phyloP scores from a whole-genome alignment of 2,113 vertebrate species.

The Tinamus guttatus region DNA sequence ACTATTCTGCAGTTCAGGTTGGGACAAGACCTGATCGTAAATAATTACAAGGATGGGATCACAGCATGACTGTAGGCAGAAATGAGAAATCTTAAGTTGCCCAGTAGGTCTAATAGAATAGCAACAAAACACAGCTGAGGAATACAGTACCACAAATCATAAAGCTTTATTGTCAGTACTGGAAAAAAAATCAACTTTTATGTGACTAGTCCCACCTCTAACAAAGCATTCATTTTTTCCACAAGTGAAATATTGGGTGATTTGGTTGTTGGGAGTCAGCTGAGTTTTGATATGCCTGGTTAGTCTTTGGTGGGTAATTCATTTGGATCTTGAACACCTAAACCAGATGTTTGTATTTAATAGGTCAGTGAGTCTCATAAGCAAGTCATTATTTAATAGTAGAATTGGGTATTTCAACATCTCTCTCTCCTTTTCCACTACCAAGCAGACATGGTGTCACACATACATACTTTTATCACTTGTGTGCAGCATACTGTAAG shows the following conservation, averaged over 20 bases:
- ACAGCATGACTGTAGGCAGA: neutral
- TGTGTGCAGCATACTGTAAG: constrained; percentile 47
- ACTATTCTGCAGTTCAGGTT: neutral
- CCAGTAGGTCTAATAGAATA: neutral
- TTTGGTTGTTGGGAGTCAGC: constrained; percentile 10
- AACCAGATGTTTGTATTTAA: constrained; percentile 73
- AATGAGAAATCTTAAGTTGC: neutral
- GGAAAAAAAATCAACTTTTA: constrained; percentile 48
- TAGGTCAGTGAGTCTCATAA: constrained; percentile 67
- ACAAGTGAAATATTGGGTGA: constrained; percentile 58
- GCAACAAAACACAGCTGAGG: neutral
- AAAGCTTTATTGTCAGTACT: constrained; percentile 40
- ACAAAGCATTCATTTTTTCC: constrained; percentile 51
- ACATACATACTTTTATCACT: constrained; percentile 61
- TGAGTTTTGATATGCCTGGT: constrained; percentile 42
- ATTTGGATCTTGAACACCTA: constrained; percentile 62
- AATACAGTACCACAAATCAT: constrained; percentile 27
- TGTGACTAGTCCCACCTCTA: constrained; percentile 1
- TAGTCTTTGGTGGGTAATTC: constrained; percentile 68
- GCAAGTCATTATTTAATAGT: constrained; percentile 70
- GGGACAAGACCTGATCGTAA: neutral
- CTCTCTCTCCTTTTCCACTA: constrained; percentile 49
- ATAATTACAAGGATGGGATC: neutral
- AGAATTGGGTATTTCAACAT: constrained; percentile 65
- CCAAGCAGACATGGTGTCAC: constrained; percentile 73